Conservation (phyloP, 2,888 invertebrate genomes). For the Acanthacorydalis orientalis region DNA sequence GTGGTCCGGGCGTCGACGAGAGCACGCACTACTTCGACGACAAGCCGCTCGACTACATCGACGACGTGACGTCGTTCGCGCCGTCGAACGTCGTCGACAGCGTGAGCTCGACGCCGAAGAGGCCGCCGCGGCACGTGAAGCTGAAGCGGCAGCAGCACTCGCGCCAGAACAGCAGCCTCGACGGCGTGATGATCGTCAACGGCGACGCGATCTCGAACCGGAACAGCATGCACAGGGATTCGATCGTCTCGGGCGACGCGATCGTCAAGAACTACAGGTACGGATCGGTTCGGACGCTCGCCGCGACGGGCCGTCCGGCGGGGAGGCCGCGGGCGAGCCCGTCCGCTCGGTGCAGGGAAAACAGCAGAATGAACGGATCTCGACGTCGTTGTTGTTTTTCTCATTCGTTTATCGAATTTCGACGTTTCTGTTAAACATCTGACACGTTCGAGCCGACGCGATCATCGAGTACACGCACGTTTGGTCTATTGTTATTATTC, state of each 20-base stretch:
- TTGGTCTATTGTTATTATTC: too few relatives aligned
- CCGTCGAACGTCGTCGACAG: conserved; percentile 32
- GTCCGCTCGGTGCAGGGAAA: too few relatives aligned
- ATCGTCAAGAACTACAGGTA: not conserved
- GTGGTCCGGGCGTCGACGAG: too few relatives aligned
- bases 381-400: too few relatives aligned
- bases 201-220: not conserved
- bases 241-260: not conserved
- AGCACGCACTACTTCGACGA: conserved; percentile 17
- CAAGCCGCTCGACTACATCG: conserved; percentile 24
- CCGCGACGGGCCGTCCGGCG: not conserved
- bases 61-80: conserved; percentile 30
- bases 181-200: not conserved
- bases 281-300: not conserved
- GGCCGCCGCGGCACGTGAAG: conserved; percentile 16
- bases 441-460: too few relatives aligned
- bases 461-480: too few relatives aligned
- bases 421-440: too few relatives aligned
- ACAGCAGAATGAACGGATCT: too few relatives aligned
- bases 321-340: too few relatives aligned
- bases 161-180: conserved; percentile 7
- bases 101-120: conserved; percentile 23
- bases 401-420: too few relatives aligned
- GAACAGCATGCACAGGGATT: not conserved
- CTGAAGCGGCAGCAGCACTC: conserved; percentile 9